Evolutionary conservation across 2,113 vertebrate genomes (phyloP), one percentile per base, ranked within the genome.

Genomic region (Austrofundulus limnaeus): DNA sequence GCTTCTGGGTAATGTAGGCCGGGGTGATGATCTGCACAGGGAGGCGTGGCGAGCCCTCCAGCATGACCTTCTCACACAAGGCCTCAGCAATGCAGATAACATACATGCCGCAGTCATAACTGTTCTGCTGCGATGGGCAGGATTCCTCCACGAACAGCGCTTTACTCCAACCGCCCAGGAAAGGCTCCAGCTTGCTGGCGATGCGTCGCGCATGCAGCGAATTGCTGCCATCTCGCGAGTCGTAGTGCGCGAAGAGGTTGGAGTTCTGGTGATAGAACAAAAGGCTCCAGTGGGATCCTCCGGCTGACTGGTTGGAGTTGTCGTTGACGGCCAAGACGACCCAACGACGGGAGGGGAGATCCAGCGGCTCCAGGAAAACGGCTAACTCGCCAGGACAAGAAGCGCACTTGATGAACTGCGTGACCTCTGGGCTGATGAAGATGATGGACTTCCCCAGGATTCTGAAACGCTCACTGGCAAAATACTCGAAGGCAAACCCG

Each of bases 81-180:
- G 88, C 93, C 85, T 98, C 96, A 0, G 95, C 70, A 0, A 95
- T 96, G 82, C 96, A 98, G 81, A 99, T 95, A 51, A 99, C 96
- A 0, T 99, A 99, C 97, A 99, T 98, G 77, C 97, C 97, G 28
- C 97, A 99, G 92, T 99, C 96, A 12, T 97, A 98, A 91, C 96
- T 96, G 91, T 99, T 99, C 83, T 98, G 93, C 89, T 99, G 97
- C 0, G 90, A 89, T 0, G 97, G 97, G 0, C 94, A 92, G 43
- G 88, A 91, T 86, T 98, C 96, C 78, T 98, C 97, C 41, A 88
- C 67, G 1, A 98, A 96, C 56, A 67, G 62, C 9, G 87, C 74
- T 72, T 91, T 92, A 28, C 87, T 90, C 67, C 89, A 82, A 0
- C 77, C 80, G 24, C 85, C 92, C 45, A 98, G 64, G 56, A 98